Evolutionary conservation across 2,113 vertebrate species (phyloP).

Genomic region (Sinocyclocheilus grahami): DNA sequence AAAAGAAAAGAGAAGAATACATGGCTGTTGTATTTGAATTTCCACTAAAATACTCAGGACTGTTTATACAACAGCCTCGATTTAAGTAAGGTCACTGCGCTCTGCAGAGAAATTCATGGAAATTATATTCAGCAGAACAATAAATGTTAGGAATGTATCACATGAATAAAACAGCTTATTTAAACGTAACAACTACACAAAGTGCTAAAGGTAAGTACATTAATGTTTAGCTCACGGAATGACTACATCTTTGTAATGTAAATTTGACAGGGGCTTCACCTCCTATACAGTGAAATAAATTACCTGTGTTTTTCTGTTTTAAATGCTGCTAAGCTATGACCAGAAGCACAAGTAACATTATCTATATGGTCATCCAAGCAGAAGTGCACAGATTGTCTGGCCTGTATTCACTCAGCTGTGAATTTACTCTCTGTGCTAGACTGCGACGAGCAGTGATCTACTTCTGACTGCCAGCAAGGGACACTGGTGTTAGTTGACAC

Average conservation of each 20-base stretch:
- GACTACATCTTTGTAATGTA: background rate
- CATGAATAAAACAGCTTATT: slow-evolving; percentile 31
- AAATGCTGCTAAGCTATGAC: slow-evolving; percentile 10
- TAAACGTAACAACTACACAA: background rate
- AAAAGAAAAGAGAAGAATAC: background rate
- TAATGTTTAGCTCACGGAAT: background rate
- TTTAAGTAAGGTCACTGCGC: slow-evolving; percentile 58
- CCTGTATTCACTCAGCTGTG: slow-evolving; percentile 41
- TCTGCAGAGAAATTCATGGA: slow-evolving; percentile 50
- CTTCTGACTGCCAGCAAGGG: slow-evolving; percentile 49
- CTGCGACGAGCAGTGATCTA: slow-evolving; percentile 57
- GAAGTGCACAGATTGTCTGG: slow-evolving; percentile 31
- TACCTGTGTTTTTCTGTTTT: background rate
- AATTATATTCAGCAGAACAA: slow-evolving; percentile 52
- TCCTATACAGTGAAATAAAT: background rate
- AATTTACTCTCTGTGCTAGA: slow-evolving; percentile 19
- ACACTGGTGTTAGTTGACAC: background rate
- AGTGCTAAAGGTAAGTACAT: background rate
- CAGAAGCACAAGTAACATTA: slow-evolving; percentile 24
- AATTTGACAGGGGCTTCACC: slow-evolving; percentile 1
- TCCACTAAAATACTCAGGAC: slow-evolving; percentile 21
- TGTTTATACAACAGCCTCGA: slow-evolving; percentile 68
- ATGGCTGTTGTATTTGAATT: slow-evolving; percentile 3
- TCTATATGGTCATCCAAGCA: slow-evolving; percentile 5
- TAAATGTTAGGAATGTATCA: slow-evolving; percentile 18